Base-by-base conservation (phyloP, 2,888 invertebrate genomes). In the Harpalus rufipes region DNA sequence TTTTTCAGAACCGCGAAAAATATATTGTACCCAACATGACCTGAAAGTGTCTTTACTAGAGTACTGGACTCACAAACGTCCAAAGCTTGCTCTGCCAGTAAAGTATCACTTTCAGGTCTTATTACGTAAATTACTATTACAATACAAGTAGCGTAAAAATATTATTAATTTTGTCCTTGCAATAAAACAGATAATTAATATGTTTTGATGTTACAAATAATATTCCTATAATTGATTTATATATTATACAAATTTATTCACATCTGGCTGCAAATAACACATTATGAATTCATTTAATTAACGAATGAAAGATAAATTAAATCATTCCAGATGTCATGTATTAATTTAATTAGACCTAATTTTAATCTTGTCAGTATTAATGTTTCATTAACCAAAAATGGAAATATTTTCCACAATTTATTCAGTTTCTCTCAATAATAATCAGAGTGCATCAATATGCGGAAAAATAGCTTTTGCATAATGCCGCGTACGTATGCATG, bases 251-350 rank as follows among this genome's bases (percentile, higher is more conserved):
- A 74, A 74, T 74, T 74, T 68, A 68, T 68, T 32, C 68, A n/a
- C n/a, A 39, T 32, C 25, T 18, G 14, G 59, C 18, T 63, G 32
- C 68, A 68, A 68, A 68, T 68, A 44, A 74, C 44, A 14, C n/a
- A 41, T 74, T 44, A 74, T 74, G 18, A 74, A 74, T 44, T 74
- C 41, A 74, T 74, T 68, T 74, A 41, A 74, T 74, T 41, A 74
- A 16, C 72, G 44, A 74, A 74, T 44, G 18, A 44, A 44, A 74
- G 25, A 74, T 74, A 39, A 72, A 72, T 72, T 63, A 63, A 21
- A 63, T 72, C 63, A 68, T 32, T 32, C 32, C 12, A 68, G 68
- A 68, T 39, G 68, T 14, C 68, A 68, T 68, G 39, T 68, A 68
- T 68, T 68, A 68, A 68, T 68, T 68, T 39, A 68, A 68, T 68